Percentiles rank a stretch among this genome's conserved stretches.
phyloP scores from a whole-genome alignment of 1,140 invertebrate species.

The Drosophila cardini region DNA sequence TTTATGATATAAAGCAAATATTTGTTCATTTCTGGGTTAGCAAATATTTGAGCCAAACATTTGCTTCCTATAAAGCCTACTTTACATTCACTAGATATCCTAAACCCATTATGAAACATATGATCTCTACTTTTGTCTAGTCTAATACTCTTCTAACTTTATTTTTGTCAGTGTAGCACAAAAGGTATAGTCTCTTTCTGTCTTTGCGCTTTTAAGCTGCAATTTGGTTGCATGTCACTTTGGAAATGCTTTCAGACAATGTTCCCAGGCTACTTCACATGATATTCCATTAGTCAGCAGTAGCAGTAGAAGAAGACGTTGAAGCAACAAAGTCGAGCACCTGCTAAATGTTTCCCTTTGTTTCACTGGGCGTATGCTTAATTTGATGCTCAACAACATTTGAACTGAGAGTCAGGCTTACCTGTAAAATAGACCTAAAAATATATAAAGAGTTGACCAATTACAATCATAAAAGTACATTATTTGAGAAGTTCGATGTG shows the following conservation, averaged over 20 bases:
- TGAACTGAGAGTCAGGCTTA: not conserved
- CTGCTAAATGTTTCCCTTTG: slow-evolving; percentile 26
- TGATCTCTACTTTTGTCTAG: no score
- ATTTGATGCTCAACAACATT: slow-evolving; percentile 33
- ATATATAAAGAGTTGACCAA: slow-evolving; percentile 3
- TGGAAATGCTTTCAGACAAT: slow-evolving; percentile 78
- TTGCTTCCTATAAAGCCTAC: no score
- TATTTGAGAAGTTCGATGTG: not conserved
- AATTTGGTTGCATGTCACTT: slow-evolving; percentile 80
- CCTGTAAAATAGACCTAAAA: not conserved
- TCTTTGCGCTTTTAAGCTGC: slow-evolving; percentile 73
- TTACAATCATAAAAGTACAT: not conserved
- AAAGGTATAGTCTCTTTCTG: slow-evolving; percentile 12
- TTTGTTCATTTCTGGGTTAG: no score
- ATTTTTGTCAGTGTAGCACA: not conserved
- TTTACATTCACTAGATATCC: no score
- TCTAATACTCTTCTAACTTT: no score
- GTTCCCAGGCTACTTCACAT: slow-evolving; percentile 55
- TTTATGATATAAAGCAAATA: no score
- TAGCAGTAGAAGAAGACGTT: not conserved
- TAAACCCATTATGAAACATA: no score
- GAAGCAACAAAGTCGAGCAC: slow-evolving; percentile 26
- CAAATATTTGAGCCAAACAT: no score
- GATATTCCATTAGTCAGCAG: slow-evolving; percentile 50
- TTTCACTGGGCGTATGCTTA: slow-evolving; percentile 44